Conservation (phyloP, 2,797 vertebrate genomes). For the Tapera naevia region DNA sequence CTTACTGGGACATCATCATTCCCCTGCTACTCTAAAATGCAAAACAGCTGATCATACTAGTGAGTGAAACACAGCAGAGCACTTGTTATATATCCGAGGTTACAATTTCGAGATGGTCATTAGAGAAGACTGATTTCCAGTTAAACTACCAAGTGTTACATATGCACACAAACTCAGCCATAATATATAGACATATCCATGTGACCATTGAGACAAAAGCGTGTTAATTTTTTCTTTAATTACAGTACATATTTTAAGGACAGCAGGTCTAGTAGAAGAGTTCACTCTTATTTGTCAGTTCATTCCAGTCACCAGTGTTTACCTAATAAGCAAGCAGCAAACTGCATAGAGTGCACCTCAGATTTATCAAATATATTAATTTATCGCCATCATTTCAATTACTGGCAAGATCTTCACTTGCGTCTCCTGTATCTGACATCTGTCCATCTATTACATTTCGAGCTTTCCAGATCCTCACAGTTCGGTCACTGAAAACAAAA, state of each 20-base stretch:
- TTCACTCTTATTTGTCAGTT: slow-evolving; percentile 58
- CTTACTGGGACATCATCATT: background rate
- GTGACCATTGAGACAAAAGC: slow-evolving; percentile 60
- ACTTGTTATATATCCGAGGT: slow-evolving; percentile 16
- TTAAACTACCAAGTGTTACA: slow-evolving; percentile 57
- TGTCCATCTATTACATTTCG: slow-evolving; percentile 84
- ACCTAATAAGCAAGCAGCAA: slow-evolving; percentile 50
- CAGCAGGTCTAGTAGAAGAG: slow-evolving; percentile 69
- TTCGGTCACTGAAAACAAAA: slow-evolving; percentile 85
- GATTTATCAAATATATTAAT: slow-evolving; percentile 35
- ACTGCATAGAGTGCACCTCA: slow-evolving; percentile 50
- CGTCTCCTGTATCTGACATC: slow-evolving; percentile 76
- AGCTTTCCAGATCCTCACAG: slow-evolving; percentile 94
- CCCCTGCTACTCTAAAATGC: slow-evolving; percentile 26
- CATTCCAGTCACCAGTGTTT: slow-evolving; percentile 59
- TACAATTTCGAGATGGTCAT: slow-evolving; percentile 35
- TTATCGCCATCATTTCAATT: slow-evolving; percentile 46
- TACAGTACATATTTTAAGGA: slow-evolving; percentile 67
- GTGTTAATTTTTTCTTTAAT: slow-evolving; percentile 58
- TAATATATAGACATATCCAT: slow-evolving; percentile 27
- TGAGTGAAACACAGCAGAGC: slow-evolving; percentile 51
- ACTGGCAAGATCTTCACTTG: slow-evolving; percentile 78
- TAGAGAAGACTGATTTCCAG: slow-evolving; percentile 50
- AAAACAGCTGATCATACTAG: slow-evolving; percentile 26
- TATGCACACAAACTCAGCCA: slow-evolving; percentile 63